Evolutionary conservation across 2,797 vertebrate genomes (phyloP), one percentile per base, ranked within the genome.

Genomic region (Danio kyathit): DNA sequence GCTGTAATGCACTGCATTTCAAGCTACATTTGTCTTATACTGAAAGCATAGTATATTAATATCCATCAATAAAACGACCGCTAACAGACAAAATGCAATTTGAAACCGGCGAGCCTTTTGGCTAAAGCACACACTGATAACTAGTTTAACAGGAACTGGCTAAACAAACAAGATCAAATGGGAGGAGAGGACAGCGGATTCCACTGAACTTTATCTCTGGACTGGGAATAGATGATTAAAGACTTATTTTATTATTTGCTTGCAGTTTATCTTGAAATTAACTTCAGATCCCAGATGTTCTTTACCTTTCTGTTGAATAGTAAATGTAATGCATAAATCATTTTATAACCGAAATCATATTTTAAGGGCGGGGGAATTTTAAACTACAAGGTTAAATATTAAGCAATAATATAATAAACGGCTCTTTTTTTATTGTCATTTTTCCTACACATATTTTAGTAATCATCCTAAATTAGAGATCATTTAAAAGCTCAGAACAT

Each of bases 71-170:
- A 11, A 57, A 65, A 63, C 46, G 21, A 21, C 7, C 3, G 51
- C 17, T 44, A 56, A 16, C 40, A 73, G 29, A 59, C 51, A 41
- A 10, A 6, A 6, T 29, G 71, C 43, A 59, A 59, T 61, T 44
- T 70, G 52, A 66, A 59, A 29, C 17, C 5, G 29, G 13, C 0
- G 4, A 40, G 11, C 46, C 72, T 75, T 40, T n/a, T 49, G 43
- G 56, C 52, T 17, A 44, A 21, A 51, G 80, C 16, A 59, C 40
- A 52, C 54, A 69, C 16, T n/a, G 29, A 7, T n/a, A 60, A 49
- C 61, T 11, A 19, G 52, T 74, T 52, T 60, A n/a, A 74, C 79
- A 74, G 52, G 65, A 59, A 43, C 43, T 74, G 60, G 3, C 6
- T 48, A 5, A 61, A 29, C 54, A 40, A 13, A 17, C 54, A 17